Evolutionary conservation across 2,888 invertebrate species (phyloP), one percentile per base, ranked within the genome.

Genomic region (Pilophorus perplexus): DNA sequence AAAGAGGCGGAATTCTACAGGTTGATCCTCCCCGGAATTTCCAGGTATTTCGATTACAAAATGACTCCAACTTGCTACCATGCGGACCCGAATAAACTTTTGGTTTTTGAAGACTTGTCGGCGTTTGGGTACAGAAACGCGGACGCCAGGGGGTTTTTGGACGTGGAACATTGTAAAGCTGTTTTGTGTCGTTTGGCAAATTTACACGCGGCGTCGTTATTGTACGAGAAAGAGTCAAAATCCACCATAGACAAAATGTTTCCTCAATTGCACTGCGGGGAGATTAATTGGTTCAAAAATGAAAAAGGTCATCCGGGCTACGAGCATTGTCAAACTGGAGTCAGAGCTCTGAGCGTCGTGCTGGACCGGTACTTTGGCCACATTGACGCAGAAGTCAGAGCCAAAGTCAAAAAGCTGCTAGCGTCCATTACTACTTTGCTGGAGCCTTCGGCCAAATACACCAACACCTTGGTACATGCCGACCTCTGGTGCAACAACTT

Each of bases 401-500:
- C 20, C 4, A 44, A 48, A 12, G 62, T 62, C 2, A 59, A 62
- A 27, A 62, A 46, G 2, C n/a, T 62, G 16, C 48, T 62, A 8
- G 28, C 46, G 10, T 62, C 62, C 0, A 62, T 46, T 25, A 46
- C 62, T 6, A 16, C 46, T 10, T 22, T 46, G 25, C 23, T 62
- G 27, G 20, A 27, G 22, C 46, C 46, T 2, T 62, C 62, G 12
- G 48, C 44, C 27, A 46, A 6, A n/a, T 33, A n/a, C 33, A 23
- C 28, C 22, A 62, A 62, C 46, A 48, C 48, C 1, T 18, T 62
- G 20, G 20, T 28, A 6, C 62, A 62, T 20, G 23, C 62, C 28
- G 62, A 62, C 33, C 16, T 48, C 22, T 62, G 62, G 62, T 33
- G 48, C 37, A 62, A 62, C 33, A 62, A 62, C 28, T 46, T 62